Evolutionary conservation across 2,797 vertebrate genomes (phyloP).

Genomic region (Threskiornis aethiopicus): DNA sequence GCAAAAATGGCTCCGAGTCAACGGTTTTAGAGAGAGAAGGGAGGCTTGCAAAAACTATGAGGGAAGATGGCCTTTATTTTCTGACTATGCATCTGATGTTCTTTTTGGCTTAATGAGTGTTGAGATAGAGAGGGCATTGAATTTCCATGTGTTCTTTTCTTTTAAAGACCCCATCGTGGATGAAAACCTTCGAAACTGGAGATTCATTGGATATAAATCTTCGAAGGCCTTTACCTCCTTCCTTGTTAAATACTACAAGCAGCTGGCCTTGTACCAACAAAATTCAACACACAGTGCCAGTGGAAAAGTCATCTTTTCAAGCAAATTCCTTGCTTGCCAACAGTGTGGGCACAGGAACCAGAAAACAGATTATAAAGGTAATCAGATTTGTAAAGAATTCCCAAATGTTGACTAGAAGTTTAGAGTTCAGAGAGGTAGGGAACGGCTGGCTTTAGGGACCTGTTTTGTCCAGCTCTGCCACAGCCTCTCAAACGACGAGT

Average conservation of each 20-base stretch:
- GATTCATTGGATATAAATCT: conserved; percentile 28
- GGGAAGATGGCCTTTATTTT: neutral
- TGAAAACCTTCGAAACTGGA: conserved; percentile 10
- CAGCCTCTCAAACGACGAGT: neutral
- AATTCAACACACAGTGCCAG: neutral
- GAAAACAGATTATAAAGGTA: conserved; percentile 68
- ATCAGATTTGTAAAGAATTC: neutral
- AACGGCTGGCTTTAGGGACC: neutral
- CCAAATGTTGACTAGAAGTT: neutral
- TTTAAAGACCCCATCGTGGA: conserved; percentile 55
- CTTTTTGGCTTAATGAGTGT: neutral
- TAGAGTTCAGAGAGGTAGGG: neutral
- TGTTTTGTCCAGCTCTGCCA: neutral
- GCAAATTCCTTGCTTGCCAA: neutral
- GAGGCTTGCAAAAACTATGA: neutral
- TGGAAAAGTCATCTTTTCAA: conserved; percentile 27
- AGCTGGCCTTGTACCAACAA: conserved; percentile 46
- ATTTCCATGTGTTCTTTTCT: neutral
- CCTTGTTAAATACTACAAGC: conserved; percentile 24
- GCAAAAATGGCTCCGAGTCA: neutral
- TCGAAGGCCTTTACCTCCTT: conserved; percentile 14
- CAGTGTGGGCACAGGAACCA: conserved; percentile 39
- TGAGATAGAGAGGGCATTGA: neutral
- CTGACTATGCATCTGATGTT: neutral
- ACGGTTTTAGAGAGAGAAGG: neutral